Base-by-base conservation (phyloP, 2,797 vertebrate genomes). In the Sibirionetta formosa region DNA sequence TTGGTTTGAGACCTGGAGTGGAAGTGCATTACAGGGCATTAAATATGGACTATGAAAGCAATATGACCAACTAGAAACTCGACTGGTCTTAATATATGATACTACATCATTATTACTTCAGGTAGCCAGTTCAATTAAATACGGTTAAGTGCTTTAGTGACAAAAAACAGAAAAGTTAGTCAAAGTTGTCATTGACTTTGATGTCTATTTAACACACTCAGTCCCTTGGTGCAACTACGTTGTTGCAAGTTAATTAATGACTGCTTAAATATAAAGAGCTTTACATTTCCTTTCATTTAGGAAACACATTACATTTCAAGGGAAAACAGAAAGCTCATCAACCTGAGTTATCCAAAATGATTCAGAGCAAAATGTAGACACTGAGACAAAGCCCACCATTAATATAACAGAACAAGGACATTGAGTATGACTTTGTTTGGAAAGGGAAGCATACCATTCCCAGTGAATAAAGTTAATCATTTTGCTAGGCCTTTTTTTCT, bases 201-300 rank as follows among this genome's bases (percentile, higher is more conserved):
- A 80, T 71, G 33, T 36, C 88, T 96, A 89, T 94, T 95, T 96
- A 95, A 93, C 83, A 92, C 7, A 35, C 83, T 81, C 44, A 71
- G 78, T 95, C 92, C 88, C 86, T 65, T 56, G 88, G 75, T 95
- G 75, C 81, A 82, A 61, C 82, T 86, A 85, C 66, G 88, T 89
- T 93, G 61, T 78, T 86, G 42, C 61, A 81, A 54, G 75, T 94
- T 96, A 96, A 96, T 96, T 95, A 96, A 95, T 96, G 78, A 82
- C 76, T 72, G 38, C 64, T 65, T 95, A 90, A 95, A 90, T 54
- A 53, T 80, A 95, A 90, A 95, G 88, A 77, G 86, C 57, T 88
- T 90, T 95, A 89, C n/a, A 63, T 83, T 94, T 88, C 77, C 77
- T 95, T 94, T 95, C 65, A 93, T 92, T 90, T 82, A 87, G 38